These are phyloP conservation scores for Coreius guichenoti DNA, from an alignment of 2,797 vertebrate species.

Conservation along the genomic window DNA sequence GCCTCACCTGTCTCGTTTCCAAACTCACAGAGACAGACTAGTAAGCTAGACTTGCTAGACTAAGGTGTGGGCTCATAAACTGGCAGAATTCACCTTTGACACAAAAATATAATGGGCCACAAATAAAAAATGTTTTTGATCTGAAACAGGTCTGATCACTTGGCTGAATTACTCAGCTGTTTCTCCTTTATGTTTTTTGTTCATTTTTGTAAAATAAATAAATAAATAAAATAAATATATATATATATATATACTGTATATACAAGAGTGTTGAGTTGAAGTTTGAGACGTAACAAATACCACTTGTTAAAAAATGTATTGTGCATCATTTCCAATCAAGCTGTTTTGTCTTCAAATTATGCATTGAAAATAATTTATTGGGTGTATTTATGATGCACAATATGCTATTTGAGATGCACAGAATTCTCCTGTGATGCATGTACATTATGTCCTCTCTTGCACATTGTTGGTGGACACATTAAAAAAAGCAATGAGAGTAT, in stretches of 20 bases:
- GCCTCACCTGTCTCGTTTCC: constrained; percentile 52
- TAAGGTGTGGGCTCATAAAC: constrained; percentile 23
- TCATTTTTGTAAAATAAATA: neutral
- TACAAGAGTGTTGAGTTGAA: no score
- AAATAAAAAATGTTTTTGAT: neutral
- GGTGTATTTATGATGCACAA: neutral
- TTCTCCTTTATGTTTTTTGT: neutral
- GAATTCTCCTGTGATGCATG: neutral
- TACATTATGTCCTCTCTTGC: neutral
- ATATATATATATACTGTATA: no score
- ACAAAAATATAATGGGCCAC: neutral
- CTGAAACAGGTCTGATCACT: neutral
- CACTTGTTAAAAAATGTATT: no score
- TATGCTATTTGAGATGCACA: neutral
- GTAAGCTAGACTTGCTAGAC: neutral
- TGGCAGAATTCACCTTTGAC: neutral
- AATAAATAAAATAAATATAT: no score
- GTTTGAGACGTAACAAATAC: no score
- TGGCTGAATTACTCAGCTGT: neutral
- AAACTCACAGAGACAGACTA: constrained; percentile 32
- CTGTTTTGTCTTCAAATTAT: neutral
- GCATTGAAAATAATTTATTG: neutral
- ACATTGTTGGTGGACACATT: neutral
- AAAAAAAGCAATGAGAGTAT: neutral
- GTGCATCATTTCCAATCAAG: neutral